phyloP scores from a whole-genome alignment of 2,113 vertebrate species.

The Ranitomeya variabilis region DNA sequence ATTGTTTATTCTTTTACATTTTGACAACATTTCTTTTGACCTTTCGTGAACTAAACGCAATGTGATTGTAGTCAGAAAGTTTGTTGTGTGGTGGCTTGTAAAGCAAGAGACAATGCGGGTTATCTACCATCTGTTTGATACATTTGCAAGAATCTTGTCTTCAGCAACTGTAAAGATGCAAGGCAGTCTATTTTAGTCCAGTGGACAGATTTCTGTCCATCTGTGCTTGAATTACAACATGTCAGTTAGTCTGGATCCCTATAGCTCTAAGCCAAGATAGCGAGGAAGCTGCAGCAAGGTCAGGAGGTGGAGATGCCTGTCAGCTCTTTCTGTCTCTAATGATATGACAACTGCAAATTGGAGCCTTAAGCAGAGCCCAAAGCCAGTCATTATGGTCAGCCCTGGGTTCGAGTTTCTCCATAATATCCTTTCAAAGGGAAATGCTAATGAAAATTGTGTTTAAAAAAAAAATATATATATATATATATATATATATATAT shows the following conservation, averaged over 20 bases:
- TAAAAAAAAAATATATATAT: too few species aligned
- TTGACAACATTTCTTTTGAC: background rate
- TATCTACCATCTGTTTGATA: conserved; percentile 75
- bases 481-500: too few species aligned
- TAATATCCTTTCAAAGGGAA: conserved; percentile 63
- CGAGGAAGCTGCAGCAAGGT: conserved; percentile 71
- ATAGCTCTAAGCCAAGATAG: conserved; percentile 71
- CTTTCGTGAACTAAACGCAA: background rate
- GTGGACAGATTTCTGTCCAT: conserved; percentile 85
- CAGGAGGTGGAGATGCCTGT: conserved; percentile 74
- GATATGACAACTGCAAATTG: conserved; percentile 70
- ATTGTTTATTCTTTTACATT: background rate
- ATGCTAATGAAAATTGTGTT: conserved; percentile 63
- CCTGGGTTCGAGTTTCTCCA: conserved; percentile 63
- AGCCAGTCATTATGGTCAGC: conserved; percentile 66
- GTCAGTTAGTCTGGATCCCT: conserved; percentile 77
- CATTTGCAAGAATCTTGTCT: conserved; percentile 76
- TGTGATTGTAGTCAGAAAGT: background rate
- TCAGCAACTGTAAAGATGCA: conserved; percentile 72
- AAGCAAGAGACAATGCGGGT: conserved; percentile 58
- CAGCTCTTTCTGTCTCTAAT: conserved; percentile 70
- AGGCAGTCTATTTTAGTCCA: conserved; percentile 70
- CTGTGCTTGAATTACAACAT: conserved; percentile 75
- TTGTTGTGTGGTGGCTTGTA: background rate
- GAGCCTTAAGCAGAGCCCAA: conserved; percentile 62